These are phyloP conservation scores for Hystrix cristata DNA, from an alignment of 2,113 vertebrate species.

Conservation along the genomic window DNA sequence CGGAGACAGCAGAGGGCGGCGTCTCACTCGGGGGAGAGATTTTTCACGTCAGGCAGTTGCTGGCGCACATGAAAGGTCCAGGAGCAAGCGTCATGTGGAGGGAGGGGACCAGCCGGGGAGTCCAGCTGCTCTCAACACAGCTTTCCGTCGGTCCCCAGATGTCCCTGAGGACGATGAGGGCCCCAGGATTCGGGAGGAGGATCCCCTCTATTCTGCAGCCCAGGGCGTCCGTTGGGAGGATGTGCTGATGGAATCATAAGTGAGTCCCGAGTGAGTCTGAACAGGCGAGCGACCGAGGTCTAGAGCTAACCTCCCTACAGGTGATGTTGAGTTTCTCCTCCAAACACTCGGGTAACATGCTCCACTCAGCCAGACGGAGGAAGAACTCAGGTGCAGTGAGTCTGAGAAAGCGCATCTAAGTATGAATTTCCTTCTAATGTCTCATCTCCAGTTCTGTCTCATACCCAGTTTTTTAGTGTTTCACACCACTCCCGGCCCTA, in stretches of 20 bases:
- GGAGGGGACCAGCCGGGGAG: no score
- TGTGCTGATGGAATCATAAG: neutral
- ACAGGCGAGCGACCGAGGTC: neutral
- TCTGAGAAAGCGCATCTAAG: neutral
- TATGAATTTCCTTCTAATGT: neutral
- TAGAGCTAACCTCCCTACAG: neutral
- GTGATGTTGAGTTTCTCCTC: neutral
- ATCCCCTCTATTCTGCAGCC: neutral
- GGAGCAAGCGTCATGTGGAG: neutral
- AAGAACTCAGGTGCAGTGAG: neutral
- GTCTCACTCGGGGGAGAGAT: neutral
- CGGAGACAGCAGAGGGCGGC: conserved; percentile 21
- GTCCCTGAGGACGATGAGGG: neutral
- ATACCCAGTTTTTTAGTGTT: neutral
- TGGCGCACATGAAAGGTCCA: neutral
- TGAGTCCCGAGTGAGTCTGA: neutral
- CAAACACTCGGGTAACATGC: no score
- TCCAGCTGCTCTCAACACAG: no score
- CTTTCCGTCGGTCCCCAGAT: neutral
- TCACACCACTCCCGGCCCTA: neutral
- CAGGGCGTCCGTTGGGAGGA: neutral
- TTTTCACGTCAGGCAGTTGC: neutral
- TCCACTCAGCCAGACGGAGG: neutral
- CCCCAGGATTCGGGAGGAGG: neutral
- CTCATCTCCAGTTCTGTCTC: neutral